Base-by-base conservation (phyloP, 2,888 invertebrate species). In the Cryptocephalus moraei region DNA sequence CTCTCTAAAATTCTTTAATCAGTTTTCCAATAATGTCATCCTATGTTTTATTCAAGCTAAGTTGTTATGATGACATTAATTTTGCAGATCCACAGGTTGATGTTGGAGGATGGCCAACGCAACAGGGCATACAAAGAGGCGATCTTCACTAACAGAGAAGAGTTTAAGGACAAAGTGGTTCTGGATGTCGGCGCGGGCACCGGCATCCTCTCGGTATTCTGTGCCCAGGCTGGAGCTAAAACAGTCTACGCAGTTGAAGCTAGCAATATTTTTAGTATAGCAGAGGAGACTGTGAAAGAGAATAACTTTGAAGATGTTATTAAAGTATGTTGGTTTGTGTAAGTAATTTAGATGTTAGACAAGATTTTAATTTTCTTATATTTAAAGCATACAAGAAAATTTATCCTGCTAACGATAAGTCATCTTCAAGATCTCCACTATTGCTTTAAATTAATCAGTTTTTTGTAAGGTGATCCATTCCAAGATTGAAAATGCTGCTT, bases 151-250 rank as follows among this genome's bases (percentile, higher is more conserved):
- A 83, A 82, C 57, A 74, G 74, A 58, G 71, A 76, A 1, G 67
- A 79, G 46, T 87, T 95, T 58, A 73, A 79, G 60, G 82, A 81
- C 50, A 93, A 91, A 75, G 67, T 81, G 45, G 86, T 94, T 1
- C 75, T 94, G 73, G 91, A 91, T 71, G 82, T 91, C 44, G 91
- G 91, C 1, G 85, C 89, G 50, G 91, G 91, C 1, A 87, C 88
- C 12, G 90, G 94, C 31, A 89, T 96, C 57, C 71, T 96, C 31
- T 91, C 93, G 1, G 73, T 93, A 61, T 91, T 92, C 69, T 91
- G 90, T 68, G 93, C 90, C 0, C 77, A 84, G 70, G 92, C 90
- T 32, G 94, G 94, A n/a, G 94, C 94, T 6, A 79, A 78, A 48
- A 82, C 83, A 67, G 92, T 92, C 0, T 90, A 83, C 67, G 88